These are phyloP conservation scores for Nebria brevicollis DNA, from an alignment of 2,888 invertebrate species.

Conservation along the genomic window DNA sequence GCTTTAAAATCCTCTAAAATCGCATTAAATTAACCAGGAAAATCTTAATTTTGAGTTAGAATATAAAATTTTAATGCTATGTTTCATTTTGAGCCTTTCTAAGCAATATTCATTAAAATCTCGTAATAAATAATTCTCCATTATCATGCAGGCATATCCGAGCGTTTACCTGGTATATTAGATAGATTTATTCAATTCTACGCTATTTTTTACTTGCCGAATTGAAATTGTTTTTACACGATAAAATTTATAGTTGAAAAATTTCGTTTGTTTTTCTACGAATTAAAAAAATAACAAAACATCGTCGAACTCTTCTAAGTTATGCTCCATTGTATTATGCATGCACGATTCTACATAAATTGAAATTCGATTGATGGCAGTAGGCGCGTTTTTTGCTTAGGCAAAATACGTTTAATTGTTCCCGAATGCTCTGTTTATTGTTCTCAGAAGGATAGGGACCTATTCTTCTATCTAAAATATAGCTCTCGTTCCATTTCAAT, in stretches of 20 bases:
- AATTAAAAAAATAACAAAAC: neutral
- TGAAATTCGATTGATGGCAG: constrained; percentile 49
- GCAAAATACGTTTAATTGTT: constrained; percentile 46
- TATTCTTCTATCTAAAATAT: neutral
- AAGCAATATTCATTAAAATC: neutral
- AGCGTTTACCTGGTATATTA: neutral
- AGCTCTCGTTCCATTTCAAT: neutral
- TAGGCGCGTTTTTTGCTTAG: constrained; percentile 43
- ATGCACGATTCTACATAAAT: constrained; percentile 53
- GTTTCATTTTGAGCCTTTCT: no score
- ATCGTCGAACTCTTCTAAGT: constrained; percentile 10
- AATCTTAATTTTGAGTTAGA: no score
- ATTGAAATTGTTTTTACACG: neutral
- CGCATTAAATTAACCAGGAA: no score
- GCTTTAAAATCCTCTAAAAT: no score
- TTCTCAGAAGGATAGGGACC: constrained; percentile 38
- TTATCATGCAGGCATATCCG: neutral
- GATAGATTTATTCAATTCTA: neutral
- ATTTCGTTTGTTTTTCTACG: neutral
- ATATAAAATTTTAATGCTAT: no score
- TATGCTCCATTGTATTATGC: constrained; percentile 51
- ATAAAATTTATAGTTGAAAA: neutral
- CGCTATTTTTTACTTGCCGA: constrained; percentile 1
- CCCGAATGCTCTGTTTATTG: constrained; percentile 36
- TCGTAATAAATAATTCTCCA: neutral